Percentiles rank a stretch among this genome's conserved stretches.
These are phyloP conservation scores for Mythimna lalbum DNA, from an alignment of 2,888 invertebrate genomes.

Conservation along the genomic window DNA sequence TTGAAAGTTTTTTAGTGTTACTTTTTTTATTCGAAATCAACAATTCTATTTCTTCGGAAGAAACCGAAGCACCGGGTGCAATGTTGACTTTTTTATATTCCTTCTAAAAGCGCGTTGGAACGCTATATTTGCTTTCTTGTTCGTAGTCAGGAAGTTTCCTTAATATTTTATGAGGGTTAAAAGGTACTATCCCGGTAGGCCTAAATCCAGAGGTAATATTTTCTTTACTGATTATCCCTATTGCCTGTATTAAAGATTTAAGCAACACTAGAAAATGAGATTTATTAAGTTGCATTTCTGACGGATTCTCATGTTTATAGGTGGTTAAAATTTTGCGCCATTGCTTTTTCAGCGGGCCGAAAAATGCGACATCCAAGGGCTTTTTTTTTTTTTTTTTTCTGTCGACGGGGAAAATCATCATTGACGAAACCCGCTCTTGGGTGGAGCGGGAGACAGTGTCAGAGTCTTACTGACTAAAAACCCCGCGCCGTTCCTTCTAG, in stretches of 20 bases:
- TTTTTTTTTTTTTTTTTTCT: no score
- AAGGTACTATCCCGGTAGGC: slow-evolving; percentile 48
- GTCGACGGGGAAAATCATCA: no score
- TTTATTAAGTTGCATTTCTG: slow-evolving; percentile 28
- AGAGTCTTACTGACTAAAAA: no score
- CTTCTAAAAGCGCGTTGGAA: slow-evolving; percentile 28
- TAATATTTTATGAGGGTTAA: slow-evolving; percentile 46
- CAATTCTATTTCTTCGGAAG: slow-evolving; percentile 39
- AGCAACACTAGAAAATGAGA: slow-evolving; percentile 27
- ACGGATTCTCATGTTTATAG: slow-evolving; percentile 37
- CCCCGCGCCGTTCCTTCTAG: no score
- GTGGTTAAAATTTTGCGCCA: slow-evolving; percentile 36
- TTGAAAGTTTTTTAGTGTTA: slow-evolving; percentile 30
- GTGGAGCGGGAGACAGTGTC: no score
- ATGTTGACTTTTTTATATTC: slow-evolving; percentile 39
- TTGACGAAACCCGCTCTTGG: no score
- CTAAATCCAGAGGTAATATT: slow-evolving; percentile 43
- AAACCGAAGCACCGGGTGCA: slow-evolving; percentile 41
- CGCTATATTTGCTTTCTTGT: slow-evolving; percentile 36
- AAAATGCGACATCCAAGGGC: slow-evolving; percentile 41
- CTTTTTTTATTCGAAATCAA: slow-evolving; percentile 38
- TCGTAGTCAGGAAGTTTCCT: slow-evolving; percentile 43
- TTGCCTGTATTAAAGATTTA: slow-evolving; percentile 35
- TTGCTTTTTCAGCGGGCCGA: slow-evolving; percentile 28
- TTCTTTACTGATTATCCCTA: slow-evolving; percentile 38